Conservation (phyloP, 30 jellyfish, hydroid and myxozoan species). For the Pseudorhiza aurosa region DNA sequence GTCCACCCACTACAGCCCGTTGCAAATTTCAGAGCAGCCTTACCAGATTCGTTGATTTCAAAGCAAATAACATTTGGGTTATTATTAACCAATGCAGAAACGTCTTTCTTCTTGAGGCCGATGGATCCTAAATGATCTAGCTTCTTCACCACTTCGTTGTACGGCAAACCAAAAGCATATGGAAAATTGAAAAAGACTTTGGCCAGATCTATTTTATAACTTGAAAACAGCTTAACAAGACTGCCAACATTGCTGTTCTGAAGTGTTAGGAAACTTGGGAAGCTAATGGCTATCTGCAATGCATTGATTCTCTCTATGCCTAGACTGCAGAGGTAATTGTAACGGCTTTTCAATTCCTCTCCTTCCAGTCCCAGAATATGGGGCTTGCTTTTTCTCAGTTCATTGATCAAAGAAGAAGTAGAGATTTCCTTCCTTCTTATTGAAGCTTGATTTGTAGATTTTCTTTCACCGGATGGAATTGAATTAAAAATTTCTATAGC, state of each 20-base stretch:
- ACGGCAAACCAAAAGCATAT: slow-evolving; percentile 23
- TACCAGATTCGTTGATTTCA: slow-evolving; percentile 31
- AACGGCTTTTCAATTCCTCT: slow-evolving; percentile 26
- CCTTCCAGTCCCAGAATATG: slow-evolving; percentile 49
- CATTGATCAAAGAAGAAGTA: not conserved
- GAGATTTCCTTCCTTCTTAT: slow-evolving; percentile 15
- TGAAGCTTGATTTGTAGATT: not conserved
- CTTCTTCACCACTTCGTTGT: slow-evolving; percentile 34
- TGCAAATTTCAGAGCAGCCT: slow-evolving; percentile 34
- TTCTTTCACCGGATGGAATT: slow-evolving; percentile 20
- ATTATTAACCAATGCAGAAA: slow-evolving; percentile 10
- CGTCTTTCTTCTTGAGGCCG: slow-evolving; percentile 55
- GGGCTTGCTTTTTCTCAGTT: slow-evolving; percentile 28
- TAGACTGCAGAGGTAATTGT: slow-evolving; percentile 25
- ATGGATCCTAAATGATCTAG: slow-evolving; percentile 42
- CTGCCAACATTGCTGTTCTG: slow-evolving; percentile 7
- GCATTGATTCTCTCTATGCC: slow-evolving; percentile 38
- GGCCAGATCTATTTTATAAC: slow-evolving; percentile 11
- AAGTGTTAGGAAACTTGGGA: slow-evolving; percentile 27
- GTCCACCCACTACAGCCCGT: slow-evolving; percentile 39
- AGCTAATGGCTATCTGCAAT: slow-evolving; percentile 8
- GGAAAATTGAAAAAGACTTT: slow-evolving; percentile 20
- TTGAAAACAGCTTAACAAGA: slow-evolving; percentile 2
- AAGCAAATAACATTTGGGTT: slow-evolving; percentile 41
- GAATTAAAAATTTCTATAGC: slow-evolving; percentile 21